A percentile compares a stretch with the other conserved stretches of the same genome.
Evolutionary conservation across 2,797 vertebrate genomes (phyloP).

Genomic region (Phoxinus dragarum): DNA sequence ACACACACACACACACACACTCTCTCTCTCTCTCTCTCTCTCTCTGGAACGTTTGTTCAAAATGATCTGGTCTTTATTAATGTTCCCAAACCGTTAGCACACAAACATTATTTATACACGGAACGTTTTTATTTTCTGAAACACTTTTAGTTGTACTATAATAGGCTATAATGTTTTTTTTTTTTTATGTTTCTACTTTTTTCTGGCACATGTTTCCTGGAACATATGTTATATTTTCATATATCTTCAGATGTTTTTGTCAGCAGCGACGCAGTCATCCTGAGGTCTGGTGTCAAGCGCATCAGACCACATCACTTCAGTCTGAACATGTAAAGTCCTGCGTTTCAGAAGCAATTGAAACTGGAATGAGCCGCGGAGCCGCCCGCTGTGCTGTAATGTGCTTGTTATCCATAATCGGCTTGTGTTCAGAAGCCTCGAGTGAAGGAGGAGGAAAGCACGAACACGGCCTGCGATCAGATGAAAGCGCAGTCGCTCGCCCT

Average conservation of each 20-base stretch:
- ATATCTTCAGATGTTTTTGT: neutral
- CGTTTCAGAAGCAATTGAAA: constrained; percentile 91
- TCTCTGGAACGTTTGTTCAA: too few relatives aligned
- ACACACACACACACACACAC: too few relatives aligned
- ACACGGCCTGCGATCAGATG: constrained; percentile 77
- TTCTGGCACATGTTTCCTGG: too few relatives aligned
- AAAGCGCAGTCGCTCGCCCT: constrained; percentile 62
- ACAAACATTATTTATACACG: too few relatives aligned
- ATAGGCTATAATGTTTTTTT: too few relatives aligned
- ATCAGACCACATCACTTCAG: constrained; percentile 91
- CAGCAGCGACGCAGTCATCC: constrained; percentile 57
- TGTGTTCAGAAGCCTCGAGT: constrained; percentile 88
- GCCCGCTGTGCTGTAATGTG: constrained; percentile 92
- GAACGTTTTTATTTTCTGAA: too few relatives aligned
- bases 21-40: too few relatives aligned
- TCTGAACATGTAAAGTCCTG: constrained; percentile 95
- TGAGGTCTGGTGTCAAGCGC: constrained; percentile 87
- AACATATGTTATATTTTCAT: too few relatives aligned
- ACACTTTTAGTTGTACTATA: too few relatives aligned
- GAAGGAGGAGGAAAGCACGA: constrained; percentile 90
- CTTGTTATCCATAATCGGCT: constrained; percentile 99
- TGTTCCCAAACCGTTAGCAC: too few relatives aligned
- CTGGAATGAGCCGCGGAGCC: constrained; percentile 93
- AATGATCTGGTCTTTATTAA: too few relatives aligned
- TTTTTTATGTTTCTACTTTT: too few relatives aligned